Evolutionary conservation across 2,113 vertebrate genomes (phyloP), one percentile per base, ranked within the genome.

Genomic region (Limanda limanda): DNA sequence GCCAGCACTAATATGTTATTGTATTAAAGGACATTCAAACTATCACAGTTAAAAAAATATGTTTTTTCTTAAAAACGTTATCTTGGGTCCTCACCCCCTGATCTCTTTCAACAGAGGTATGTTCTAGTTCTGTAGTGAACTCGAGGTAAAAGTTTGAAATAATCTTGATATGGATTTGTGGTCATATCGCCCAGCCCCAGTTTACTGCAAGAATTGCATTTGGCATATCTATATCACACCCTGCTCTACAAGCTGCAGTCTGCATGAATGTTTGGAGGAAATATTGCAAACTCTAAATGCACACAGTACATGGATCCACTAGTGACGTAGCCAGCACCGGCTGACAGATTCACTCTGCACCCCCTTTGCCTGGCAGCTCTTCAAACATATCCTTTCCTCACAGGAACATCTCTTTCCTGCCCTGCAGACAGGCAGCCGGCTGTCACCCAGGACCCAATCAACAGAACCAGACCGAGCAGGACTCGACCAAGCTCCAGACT

Each of bases 361-460:
- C 40, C 21, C 42, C 17, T 71, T 74, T 42, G 45, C 45, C 67
- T 81, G 79, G 82, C 81, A 87, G 59, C 57, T 47, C 77, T 81
- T 92, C 86, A 92, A 82, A 90, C 76, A 13, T 31, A 7, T 68
- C 52, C 68, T 55, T 67, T 72, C 55, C 82, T 80, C 73, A 45
- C 56, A 64, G 79, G 71, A 81, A 68, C 12, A 8, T 60, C 45
- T 65, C 45, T 56, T 75, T 68, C 81, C 76, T 71, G 63, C 58
- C 64, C 65, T 24, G 35, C 79, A 84, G 71, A 76, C 66, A 77
- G 45, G 11, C 54, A 81, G 68, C 15, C 79, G 57, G 66, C 74
- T 72, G 75, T 78, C 88, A 75, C 74, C 81, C 73, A 86, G 86
- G 83, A 74, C 66, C 84, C 68, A 93, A 92, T 91, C 90, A 89